Conservation (phyloP, 2,888 invertebrate genomes). For the Eretmocerus hayati region DNA sequence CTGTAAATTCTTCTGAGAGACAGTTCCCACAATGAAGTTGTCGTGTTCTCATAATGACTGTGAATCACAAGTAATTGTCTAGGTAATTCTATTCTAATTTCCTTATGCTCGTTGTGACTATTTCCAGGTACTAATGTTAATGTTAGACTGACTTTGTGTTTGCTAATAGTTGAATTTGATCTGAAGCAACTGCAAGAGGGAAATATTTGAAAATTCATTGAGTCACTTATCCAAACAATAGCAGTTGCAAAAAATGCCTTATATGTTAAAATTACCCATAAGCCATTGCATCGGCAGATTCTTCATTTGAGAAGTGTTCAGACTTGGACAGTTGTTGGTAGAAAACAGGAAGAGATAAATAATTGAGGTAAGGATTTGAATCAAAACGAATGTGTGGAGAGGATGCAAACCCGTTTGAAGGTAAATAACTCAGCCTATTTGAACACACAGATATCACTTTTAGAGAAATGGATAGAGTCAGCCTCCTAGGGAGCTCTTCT, state of each 20-base stretch:
- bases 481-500: conserved; percentile 38
- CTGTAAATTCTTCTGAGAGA: conserved; percentile 35
- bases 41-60: conserved; percentile 26
- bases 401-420: conserved; percentile 38
- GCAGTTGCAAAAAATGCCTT: too few relatives aligned
- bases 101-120: conserved; percentile 13
- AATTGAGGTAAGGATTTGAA: conserved; percentile 35
- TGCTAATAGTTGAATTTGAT: conserved; percentile 16
- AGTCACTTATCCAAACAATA: neutral
- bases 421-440: conserved; percentile 39
- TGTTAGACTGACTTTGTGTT: conserved; percentile 26
- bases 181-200: conserved; percentile 29
- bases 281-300: conserved; percentile 24
- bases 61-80: conserved; percentile 36
- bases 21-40: conserved; percentile 36
- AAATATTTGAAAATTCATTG: conserved; percentile 8
- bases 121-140: conserved; percentile 24
- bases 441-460: conserved; percentile 35
- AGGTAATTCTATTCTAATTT: conserved; percentile 33
- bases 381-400: conserved; percentile 34
- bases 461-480: conserved; percentile 32
- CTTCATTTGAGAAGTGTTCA: conserved; percentile 10
- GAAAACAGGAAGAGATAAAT: conserved; percentile 37
- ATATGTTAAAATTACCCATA: conserved; percentile 33
- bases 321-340: conserved; percentile 30